Evolutionary conservation across 2,113 vertebrate genomes (phyloP), one percentile per base, ranked within the genome.

Genomic region (Xiphophorus couchianus): DNA sequence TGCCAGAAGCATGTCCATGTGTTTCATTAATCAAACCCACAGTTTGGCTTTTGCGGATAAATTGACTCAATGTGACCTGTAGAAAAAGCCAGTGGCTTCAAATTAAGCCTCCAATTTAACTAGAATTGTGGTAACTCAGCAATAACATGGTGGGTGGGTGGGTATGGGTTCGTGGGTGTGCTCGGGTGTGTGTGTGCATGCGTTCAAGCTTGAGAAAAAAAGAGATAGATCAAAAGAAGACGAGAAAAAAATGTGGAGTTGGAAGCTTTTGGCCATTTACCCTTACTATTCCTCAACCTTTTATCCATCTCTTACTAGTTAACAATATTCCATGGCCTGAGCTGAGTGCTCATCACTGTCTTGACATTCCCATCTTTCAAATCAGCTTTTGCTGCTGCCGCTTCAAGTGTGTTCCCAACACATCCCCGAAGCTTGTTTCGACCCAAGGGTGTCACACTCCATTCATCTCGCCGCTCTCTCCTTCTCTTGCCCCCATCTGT

Each of bases 41-140:
- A 85, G 71, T 89, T 82, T 86, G 80, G 87, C 81, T 81, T 76
- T 77, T 85, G 82, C 78, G 79, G 86, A 80, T 85, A 80, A 81
- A 89, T 74, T 80, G 74, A 72, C 82, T 85, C 80, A 81, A 91
- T 85, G 65, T 89, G 90, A 89, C 87, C 85, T 81, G 79, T 80
- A 42, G 77, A 79, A 73, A 80, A 88, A 89, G 76, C 87, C 80
- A 67, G 30, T 35, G 44, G 84, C 81, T 86, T 62, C 80, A 88
- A 90, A 90, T 84, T 77, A 90, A 82, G 83, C 82, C 73, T 84
- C 79, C 82, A 84, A 86, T 91, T 89, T 89, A 90, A 86, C 77
- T 66, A 78, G 84, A 69, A 77, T 62, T 84, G 79, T 80, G 63
- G 51, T 75, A 88, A 63, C 69, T 70, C 67, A 76, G 72, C 39